Conservation (phyloP, 2,888 invertebrate species). For the Synergus gifuensis region DNA sequence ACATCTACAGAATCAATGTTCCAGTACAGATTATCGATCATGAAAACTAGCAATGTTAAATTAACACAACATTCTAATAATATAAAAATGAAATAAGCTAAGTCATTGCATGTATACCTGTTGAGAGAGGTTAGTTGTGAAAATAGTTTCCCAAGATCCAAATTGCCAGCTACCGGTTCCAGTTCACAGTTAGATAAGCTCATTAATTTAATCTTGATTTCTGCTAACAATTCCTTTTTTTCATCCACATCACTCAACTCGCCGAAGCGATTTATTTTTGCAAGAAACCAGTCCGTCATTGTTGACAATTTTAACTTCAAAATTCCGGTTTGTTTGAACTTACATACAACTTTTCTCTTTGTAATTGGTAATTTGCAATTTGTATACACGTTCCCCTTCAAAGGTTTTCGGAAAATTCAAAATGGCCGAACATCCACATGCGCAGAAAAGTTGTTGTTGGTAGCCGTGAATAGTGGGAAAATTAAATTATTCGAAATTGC, state of each 20-base stretch:
- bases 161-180: slow-evolving; percentile 59
- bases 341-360: neutral
- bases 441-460: neutral
- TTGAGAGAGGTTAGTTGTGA: slow-evolving; percentile 68
- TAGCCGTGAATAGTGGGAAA: neutral
- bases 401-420: too few species aligned
- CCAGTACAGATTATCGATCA: neutral
- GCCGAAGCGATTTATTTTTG: slow-evolving; percentile 60
- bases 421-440: neutral
- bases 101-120: slow-evolving; percentile 60
- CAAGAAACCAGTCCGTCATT: slow-evolving; percentile 66
- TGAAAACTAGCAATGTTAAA: neutral
- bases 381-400: too few species aligned
- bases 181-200: slow-evolving; percentile 60
- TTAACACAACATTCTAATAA: neutral
- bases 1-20: neutral
- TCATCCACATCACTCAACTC: slow-evolving; percentile 60
- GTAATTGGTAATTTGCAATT: too few species aligned
- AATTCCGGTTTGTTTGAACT: neutral
- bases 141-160: slow-evolving; percentile 65
- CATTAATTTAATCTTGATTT: slow-evolving; percentile 67
- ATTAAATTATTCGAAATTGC: neutral
- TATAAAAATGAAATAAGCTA: slow-evolving; percentile 53
- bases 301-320: slow-evolving; percentile 33
- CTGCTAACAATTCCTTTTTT: slow-evolving; percentile 62